Conservation (phyloP, 2,797 vertebrate genomes). For the Tinamus major region DNA sequence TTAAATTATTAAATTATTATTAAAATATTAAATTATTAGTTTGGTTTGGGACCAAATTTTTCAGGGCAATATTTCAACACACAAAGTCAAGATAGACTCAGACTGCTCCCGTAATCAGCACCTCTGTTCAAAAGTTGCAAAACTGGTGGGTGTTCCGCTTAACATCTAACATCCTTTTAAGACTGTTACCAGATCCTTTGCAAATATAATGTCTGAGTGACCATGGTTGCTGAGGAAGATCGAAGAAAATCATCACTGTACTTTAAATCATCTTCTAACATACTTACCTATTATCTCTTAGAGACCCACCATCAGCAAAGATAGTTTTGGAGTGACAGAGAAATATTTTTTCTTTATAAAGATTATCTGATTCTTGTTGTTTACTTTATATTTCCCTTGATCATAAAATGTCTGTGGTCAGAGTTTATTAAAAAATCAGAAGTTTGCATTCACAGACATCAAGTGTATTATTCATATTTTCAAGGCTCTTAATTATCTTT, state of each 20-base stretch:
- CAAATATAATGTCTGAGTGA: not conserved
- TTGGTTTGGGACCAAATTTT: not conserved
- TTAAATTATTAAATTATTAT: not conserved
- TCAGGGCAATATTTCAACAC: not conserved
- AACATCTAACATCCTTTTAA: not conserved
- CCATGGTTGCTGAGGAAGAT: not conserved
- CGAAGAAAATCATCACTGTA: not conserved
- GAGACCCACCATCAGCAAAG: not conserved
- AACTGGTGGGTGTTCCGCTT: not conserved
- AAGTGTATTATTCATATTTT: not conserved
- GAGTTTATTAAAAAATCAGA: not conserved
- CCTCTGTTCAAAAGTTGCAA: not conserved
- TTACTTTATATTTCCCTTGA: not conserved
- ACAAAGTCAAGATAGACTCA: not conserved
- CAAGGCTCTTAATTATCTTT: slow-evolving; percentile 7
- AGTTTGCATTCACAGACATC: not conserved
- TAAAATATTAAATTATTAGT: not conserved
- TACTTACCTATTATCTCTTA: not conserved
- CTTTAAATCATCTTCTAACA: not conserved
- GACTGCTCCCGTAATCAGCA: not conserved
- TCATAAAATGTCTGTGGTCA: not conserved
- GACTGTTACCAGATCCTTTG: not conserved
- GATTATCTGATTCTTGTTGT: not conserved
- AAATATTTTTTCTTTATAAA: not conserved
- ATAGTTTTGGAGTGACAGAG: not conserved